Evolutionary conservation across 2,113 vertebrate genomes (phyloP), one percentile per base, ranked within the genome.

Genomic region (Psilopsiagon aurifrons): DNA sequence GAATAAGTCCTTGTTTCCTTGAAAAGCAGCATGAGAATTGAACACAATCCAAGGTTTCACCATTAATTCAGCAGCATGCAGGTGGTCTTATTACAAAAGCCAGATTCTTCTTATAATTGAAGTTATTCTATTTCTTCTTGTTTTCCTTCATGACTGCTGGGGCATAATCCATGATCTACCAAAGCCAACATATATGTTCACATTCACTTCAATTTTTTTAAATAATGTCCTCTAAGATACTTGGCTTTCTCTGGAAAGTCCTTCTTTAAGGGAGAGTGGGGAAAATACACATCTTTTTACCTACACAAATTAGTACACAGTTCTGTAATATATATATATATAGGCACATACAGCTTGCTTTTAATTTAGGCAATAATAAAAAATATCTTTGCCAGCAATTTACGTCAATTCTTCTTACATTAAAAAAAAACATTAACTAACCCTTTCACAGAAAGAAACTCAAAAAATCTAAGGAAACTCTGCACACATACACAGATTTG

Each of bases 1-100:
- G n/a, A 88, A 88, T 66, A 90, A 95, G 22, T 90, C 11, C 23
- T 57, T 75, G 41, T 51, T 41, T 94, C 49, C 82, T 84, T 82
- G 94, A 88, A 92, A 9, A 84, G 24, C 41, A 90, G 25, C 29
- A 35, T 2, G 12, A 88, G 68, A 83, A 86, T 3, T 89, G 55
- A 89, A 73, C 60, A 52, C 18, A 83, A 18, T 33, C 44, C 82
- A 76, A 78, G 41, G 11, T 35, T 88, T 77, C 35, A 62, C 13
- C 43, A 37, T 20, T 5, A 70, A 64, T 62, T 59, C 75, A 80
- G 35, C 11, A 68, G 27, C 27, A 37, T 31, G 62, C 28, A 46
- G 3, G 3, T 43, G 79, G 11, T 24, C 55, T 54, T 83, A 51
- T 67, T 46, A 35, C 46, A 41, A 59, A 23, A 31, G 4, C 7